A percentile compares a stretch with the other conserved stretches of the same genome.
Conservation (phyloP, 1,140 invertebrate species). For the Agrypnia vestita region DNA sequence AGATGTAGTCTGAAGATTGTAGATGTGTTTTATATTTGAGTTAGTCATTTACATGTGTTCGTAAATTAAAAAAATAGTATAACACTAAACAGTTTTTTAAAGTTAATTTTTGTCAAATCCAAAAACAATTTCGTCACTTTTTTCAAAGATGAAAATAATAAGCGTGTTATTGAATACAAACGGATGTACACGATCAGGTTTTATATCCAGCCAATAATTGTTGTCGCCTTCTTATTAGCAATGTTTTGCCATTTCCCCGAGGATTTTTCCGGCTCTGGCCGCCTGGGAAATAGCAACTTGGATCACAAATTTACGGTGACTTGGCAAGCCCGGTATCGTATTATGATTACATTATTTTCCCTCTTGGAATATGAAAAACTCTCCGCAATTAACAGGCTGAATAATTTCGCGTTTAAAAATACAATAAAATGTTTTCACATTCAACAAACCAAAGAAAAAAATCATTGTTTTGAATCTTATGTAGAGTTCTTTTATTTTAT, state of each 20-base stretch:
- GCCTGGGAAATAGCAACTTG: constrained; percentile 21
- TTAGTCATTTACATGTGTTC: too few species aligned
- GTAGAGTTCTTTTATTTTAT: too few species aligned
- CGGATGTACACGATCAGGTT: too few species aligned
- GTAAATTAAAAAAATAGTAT: too few species aligned
- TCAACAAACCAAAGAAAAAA: not conserved
- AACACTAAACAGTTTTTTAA: too few species aligned
- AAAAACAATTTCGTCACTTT: too few species aligned
- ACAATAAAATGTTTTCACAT: not conserved
- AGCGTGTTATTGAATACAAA: too few species aligned
- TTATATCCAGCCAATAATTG: not conserved
- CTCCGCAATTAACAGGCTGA: constrained; percentile 24
- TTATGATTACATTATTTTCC: constrained; percentile 42
- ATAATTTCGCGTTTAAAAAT: constrained; percentile 24
- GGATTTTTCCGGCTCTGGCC: not conserved
- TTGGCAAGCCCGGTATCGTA: constrained; percentile 12
- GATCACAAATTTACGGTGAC: constrained; percentile 37
- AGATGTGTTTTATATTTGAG: too few species aligned
- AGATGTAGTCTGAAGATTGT: too few species aligned
- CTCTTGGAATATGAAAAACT: constrained; percentile 15
- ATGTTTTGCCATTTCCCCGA: not conserved
- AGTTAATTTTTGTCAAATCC: too few species aligned
- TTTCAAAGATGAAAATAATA: too few species aligned
- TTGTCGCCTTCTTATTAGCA: not conserved
- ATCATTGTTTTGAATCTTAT: too few species aligned